Base-by-base conservation (phyloP, 2,888 invertebrate species). In the Alloplasta piceator region DNA sequence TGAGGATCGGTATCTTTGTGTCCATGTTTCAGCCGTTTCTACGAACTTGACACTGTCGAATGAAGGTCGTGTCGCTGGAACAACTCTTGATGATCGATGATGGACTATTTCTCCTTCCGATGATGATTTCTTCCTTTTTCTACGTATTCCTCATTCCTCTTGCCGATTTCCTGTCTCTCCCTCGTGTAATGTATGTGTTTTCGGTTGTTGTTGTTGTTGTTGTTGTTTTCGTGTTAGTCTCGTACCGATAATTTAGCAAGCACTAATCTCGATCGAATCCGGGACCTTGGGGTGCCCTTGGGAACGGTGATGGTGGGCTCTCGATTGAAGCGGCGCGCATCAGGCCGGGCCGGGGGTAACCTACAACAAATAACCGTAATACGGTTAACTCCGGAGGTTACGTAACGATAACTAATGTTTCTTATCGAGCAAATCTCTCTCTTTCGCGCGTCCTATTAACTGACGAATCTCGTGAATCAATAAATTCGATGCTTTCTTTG, bases 1-100 rank as follows among this genome's bases (percentile, higher is more conserved):
- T 97, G 87, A 98, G 94, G 85, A 98, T 93, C 60, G 98, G 98
- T 91, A 98, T 96, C 89, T 95, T 94, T 87, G 94, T 94, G 93
- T 85, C 83, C 87, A 89, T 89, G 82, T 52, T 79, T 60, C 10
- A 38, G 52, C 39, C 14, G 60, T 56, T 4, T 10, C 58, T 46
- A 52, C 6, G 43, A 52, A 39, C n/a, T n/a, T n/a, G n/a, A n/a
- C n/a, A n/a, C 26, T 26, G 26, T 26, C 26, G 26, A 26, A 2
- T 3, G 26, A 26, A 26, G 26, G 26, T 26, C 26, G 26, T 26
- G 26, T 26, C 26, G 26, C n/a, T n/a, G n/a, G n/a, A n/a, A n/a
- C n/a, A n/a, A n/a, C n/a, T n/a, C n/a, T 26, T 26, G 26, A 26
- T 2, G 26, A 3, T 26, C 26, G 26, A 2, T 52, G 52, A 52